phyloP scores from a whole-genome alignment of 2,113 vertebrate genomes.

The Hoplias malabaricus region DNA sequence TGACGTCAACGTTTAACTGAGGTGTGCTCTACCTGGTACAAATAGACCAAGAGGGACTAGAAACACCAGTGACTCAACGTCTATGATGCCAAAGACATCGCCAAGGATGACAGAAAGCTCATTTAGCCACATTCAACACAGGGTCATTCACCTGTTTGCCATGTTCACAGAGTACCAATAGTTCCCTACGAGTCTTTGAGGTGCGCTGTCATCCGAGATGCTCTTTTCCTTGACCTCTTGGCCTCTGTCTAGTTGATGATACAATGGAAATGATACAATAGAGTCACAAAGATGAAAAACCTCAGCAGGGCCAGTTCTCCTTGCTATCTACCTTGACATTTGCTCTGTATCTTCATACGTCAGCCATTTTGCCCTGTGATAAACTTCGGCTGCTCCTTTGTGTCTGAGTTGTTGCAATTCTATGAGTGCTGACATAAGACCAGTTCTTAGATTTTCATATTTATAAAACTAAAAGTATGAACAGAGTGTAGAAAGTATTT shows the following conservation, averaged over 20 bases:
- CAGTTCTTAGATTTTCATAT: too few relatives aligned
- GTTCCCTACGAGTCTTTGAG: neutral
- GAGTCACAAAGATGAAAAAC: constrained; percentile 29
- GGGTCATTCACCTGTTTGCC: neutral
- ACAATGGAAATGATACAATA: neutral
- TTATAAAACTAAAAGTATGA: too few relatives aligned
- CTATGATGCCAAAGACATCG: too few relatives aligned
- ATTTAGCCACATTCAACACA: neutral
- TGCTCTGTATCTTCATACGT: constrained; percentile 58
- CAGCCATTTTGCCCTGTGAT: constrained; percentile 54
- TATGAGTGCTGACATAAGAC: neutral
- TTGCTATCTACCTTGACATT: constrained; percentile 60
- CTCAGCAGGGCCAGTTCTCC: constrained; percentile 56
- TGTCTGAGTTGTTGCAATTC: constrained; percentile 48
- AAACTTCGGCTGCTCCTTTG: constrained; percentile 32
- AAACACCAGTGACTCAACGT: too few relatives aligned
- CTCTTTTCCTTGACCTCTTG: neutral
- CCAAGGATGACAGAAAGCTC: too few relatives aligned
- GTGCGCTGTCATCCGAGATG: neutral
- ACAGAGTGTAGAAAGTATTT: too few relatives aligned
- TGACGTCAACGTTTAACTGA: too few relatives aligned
- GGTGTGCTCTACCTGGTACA: too few relatives aligned
- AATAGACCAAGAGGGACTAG: too few relatives aligned
- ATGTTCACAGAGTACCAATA: neutral
- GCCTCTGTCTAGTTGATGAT: neutral